Base-by-base conservation (phyloP, 2,888 invertebrate species). In the Blastobasis lacticolella region DNA sequence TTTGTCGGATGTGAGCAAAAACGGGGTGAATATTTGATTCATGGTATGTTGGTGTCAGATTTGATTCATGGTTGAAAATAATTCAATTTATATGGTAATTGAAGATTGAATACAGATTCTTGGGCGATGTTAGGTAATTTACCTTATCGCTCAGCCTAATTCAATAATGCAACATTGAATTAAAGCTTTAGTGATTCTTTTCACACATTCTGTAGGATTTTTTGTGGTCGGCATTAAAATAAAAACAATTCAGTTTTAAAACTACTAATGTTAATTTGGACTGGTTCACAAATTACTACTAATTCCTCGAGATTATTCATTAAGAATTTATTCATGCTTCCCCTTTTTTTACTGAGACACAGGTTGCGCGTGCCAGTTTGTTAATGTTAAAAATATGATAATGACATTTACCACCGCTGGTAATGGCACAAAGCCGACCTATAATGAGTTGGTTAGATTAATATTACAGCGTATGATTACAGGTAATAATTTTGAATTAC, bases 401-500 rank as follows among this genome's bases (percentile, higher is more conserved):
- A 79, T 80, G 71, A 71, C 61, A 75, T 75, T 76, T 74, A 66
- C 57, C 59, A 64, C 70, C 61, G 60, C 62, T 66, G 62, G 59
- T 67, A 72, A 72, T 75, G 63, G 71, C 62, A 71, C 66, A 62
- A 69, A 67, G 66, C 64, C 56, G 50, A 54, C 53, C 59, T 57
- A 62, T 64, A 60, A 63, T 58, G 56, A 56, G 58, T 63, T 60
- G 58, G 51, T 57, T 50, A 56, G 57, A 56, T 60, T 56, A 70
- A 66, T 53, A 60, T 64, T 62, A 71, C 58, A 72, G 60, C 56
- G 54, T 76, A 59, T 78, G 67, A 81, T 82, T 80, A 80, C 58
- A 57, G 66, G 69, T 63, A 71, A 78, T 80, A 71, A 78, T 78
- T 81, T 72, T 52, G 63, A 68, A 73, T 75, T 71, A 73, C 73